Evolutionary conservation across 1,140 invertebrate genomes (phyloP).

Genomic region (Homalodisca vitripennis): DNA sequence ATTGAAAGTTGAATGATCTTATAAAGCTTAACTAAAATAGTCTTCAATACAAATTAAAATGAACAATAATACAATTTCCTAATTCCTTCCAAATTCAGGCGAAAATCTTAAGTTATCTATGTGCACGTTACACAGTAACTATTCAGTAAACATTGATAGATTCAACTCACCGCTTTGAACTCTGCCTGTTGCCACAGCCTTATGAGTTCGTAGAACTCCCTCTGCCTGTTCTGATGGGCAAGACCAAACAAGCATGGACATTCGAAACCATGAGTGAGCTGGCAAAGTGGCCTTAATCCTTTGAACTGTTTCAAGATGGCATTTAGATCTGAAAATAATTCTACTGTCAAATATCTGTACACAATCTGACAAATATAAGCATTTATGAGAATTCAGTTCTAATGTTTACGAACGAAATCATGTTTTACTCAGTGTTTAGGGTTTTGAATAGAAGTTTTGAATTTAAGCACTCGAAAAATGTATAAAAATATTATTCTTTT

Average conservation of each 20-base stretch:
- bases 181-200: slow-evolving; percentile 48
- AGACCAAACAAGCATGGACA: slow-evolving; percentile 56
- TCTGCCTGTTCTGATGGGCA: slow-evolving; percentile 33
- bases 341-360: not conserved
- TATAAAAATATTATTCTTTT: too few relatives aligned
- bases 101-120: too few relatives aligned
- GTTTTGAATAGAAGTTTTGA: too few relatives aligned
- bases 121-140: too few relatives aligned
- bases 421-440: not conserved
- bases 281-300: slow-evolving; percentile 46
- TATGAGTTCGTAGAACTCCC: slow-evolving; percentile 47
- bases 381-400: slow-evolving; percentile 32
- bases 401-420: not conserved
- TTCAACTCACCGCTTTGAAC: slow-evolving; percentile 46
- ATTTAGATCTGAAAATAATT: slow-evolving; percentile 45
- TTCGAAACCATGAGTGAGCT: slow-evolving; percentile 47
- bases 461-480: too few relatives aligned
- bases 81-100: too few relatives aligned
- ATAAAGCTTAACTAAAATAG: too few relatives aligned
- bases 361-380: slow-evolving; percentile 7
- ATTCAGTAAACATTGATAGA: too few relatives aligned
- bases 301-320: slow-evolving; percentile 42
- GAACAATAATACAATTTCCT: too few relatives aligned
- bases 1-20: too few relatives aligned
- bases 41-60: too few relatives aligned